These are phyloP conservation scores for Bos taurus DNA, from an alignment of 2,113 vertebrate species.

Conservation along the genomic window ARS-UCD2.0 NC_037336.1:62191501-62192000, in stretches of 20 bases:
- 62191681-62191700: neutral
- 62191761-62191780: neutral
- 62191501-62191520: neutral
- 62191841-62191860: neutral
- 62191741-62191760: neutral
- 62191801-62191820: neutral
- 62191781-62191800: neutral
- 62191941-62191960: neutral
- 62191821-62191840: neutral
- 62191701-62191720: neutral
- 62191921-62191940: neutral
- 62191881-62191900: neutral
- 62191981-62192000: neutral
- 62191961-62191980: neutral
- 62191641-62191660: neutral
- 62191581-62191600: neutral
- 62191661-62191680: neutral
- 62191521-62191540: neutral
- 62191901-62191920: neutral
- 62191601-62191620: neutral
- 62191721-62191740: neutral
- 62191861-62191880: neutral
- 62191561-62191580: neutral
- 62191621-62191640: neutral
- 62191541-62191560: neutral